phyloP scores from a whole-genome alignment of 2,888 invertebrate genomes.

The Conchocele bisecta region DNA sequence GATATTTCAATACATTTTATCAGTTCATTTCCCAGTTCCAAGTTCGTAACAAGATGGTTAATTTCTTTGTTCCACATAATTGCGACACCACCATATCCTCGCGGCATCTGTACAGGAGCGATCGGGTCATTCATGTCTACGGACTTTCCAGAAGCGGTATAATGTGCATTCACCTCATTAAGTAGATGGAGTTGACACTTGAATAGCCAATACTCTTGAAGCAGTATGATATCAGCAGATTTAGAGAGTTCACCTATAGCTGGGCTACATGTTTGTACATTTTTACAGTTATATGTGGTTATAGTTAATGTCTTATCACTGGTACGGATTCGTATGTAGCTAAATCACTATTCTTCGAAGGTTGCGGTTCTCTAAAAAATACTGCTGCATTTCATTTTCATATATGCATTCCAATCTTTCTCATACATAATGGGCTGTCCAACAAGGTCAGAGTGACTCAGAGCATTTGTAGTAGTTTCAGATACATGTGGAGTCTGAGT shows the following conservation, averaged over 20 bases:
- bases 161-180: conserved; percentile 1
- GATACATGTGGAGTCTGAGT: no score
- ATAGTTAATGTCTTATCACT: not conserved
- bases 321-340: not conserved
- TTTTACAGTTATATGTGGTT: conserved; percentile 16
- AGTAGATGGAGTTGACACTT: conserved; percentile 8
- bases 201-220: conserved; percentile 24
- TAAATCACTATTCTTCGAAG: not conserved
- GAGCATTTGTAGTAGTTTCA: no score
- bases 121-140: conserved; percentile 15
- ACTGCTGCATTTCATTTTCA: not conserved
- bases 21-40: conserved; percentile 2
- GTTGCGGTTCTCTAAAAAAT: conserved; percentile 4
- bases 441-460: no score
- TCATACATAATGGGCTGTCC: no score
- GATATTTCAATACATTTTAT: conserved; percentile 21
- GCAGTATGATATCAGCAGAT: conserved; percentile 12
- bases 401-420: not conserved
- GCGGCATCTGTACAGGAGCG: conserved; percentile 8
- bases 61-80: conserved; percentile 26
- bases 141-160: not conserved
- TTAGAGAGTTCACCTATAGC: not conserved
- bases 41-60: conserved; percentile 11
- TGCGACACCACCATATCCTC: conserved; percentile 25
- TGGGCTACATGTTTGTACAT: conserved; percentile 16